Conservation (phyloP, 2,113 vertebrate genomes). For the Coracopsis vasa region DNA sequence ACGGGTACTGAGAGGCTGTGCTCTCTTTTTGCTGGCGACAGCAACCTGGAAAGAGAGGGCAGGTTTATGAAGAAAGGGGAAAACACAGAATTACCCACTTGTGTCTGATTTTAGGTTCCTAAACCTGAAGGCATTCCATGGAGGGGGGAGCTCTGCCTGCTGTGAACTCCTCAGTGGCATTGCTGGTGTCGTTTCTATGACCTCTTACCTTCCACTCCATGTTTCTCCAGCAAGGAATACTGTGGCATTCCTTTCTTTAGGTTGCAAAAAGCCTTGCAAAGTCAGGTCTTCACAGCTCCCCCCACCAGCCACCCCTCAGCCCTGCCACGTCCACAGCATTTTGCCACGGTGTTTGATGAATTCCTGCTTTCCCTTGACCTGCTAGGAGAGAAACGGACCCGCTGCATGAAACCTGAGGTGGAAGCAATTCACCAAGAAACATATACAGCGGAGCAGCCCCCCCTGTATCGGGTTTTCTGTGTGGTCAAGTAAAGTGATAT, state of each 20-base stretch:
- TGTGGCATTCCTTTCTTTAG: not conserved
- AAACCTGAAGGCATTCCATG: rapidly evolving
- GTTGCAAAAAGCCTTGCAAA: not conserved
- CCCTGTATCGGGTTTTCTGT: slow-evolving; percentile 19
- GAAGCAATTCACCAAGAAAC: slow-evolving; percentile 36
- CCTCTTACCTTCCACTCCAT: not conserved
- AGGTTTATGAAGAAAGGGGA: not conserved
- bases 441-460: not conserved
- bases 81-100: not conserved
- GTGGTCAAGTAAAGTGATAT: slow-evolving; percentile 66
- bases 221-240: not conserved
- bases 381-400: not conserved
- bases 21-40: slow-evolving; percentile 51
- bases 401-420: not conserved
- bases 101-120: not conserved
- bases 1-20: slow-evolving; percentile 63
- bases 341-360: not conserved
- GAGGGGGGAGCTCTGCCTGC: not conserved
- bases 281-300: rapidly evolving
- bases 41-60: not conserved
- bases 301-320: rapidly evolving
- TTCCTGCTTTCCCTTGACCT: not conserved
- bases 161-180: not conserved
- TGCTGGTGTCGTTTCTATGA: rapidly evolving
- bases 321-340: not conserved